Percentiles rank a stretch among this genome's conserved stretches.
Conservation (phyloP, 2,113 vertebrate genomes). For the Rhinoderma darwinii region DNA sequence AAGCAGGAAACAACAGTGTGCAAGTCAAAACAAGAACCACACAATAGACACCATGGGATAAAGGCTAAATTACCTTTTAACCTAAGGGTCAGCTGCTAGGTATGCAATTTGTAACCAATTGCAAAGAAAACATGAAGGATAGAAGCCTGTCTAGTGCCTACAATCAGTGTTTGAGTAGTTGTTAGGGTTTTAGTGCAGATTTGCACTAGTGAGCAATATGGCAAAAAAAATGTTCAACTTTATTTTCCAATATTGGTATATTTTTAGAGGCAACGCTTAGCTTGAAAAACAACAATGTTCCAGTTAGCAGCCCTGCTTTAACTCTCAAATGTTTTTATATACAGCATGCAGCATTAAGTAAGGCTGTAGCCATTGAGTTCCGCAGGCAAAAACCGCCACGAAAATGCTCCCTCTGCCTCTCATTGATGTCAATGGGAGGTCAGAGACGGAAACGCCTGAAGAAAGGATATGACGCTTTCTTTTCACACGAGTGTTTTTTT, state of each 20-base stretch:
- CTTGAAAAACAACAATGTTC: too few relatives aligned
- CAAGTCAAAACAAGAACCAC: constrained; percentile 25
- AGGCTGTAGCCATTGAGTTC: too few relatives aligned
- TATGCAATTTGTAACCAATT: constrained; percentile 11
- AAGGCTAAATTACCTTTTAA: background rate
- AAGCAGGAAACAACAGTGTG: constrained; percentile 4
- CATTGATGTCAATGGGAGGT: too few relatives aligned
- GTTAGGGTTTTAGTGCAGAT: background rate
- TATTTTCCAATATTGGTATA: background rate
- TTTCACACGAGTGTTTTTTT: too few relatives aligned
- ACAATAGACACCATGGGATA: constrained; percentile 13
- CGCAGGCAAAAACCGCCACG: too few relatives aligned
- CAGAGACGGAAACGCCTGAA: too few relatives aligned
- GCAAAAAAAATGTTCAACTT: background rate
- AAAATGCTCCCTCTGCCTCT: too few relatives aligned
- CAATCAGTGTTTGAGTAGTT: background rate
- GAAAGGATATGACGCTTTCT: too few relatives aligned
- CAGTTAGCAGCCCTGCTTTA: too few relatives aligned
- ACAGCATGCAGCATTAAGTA: too few relatives aligned
- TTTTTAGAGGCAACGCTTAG: too few relatives aligned
- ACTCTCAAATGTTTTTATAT: too few relatives aligned
- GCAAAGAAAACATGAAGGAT: background rate
- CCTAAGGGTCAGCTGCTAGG: background rate
- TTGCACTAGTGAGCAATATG: background rate
- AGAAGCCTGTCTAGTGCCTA: background rate